Evolutionary conservation across 2,113 vertebrate genomes (phyloP).

Genomic region (Dissostichus mawsoni): DNA sequence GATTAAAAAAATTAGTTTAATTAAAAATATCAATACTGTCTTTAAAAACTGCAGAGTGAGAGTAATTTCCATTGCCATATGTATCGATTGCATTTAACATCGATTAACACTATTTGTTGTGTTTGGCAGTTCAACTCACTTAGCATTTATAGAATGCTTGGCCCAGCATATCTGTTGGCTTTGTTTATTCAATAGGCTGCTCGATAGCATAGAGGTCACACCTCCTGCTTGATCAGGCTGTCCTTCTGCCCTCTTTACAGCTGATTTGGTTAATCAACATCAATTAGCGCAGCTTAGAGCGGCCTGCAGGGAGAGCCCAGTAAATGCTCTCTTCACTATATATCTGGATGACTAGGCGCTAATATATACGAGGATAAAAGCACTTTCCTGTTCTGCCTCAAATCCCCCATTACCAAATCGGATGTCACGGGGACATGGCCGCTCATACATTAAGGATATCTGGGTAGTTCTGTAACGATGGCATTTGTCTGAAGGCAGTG

Average conservation of each 20-base stretch:
- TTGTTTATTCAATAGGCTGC: slow-evolving; percentile 62
- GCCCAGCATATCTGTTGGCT: slow-evolving; percentile 38
- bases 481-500: slow-evolving; percentile 27
- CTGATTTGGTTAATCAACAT: slow-evolving; percentile 77
- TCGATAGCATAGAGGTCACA: slow-evolving; percentile 48
- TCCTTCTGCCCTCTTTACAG: slow-evolving; percentile 49
- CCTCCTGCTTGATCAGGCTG: slow-evolving; percentile 61
- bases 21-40: slow-evolving; percentile 31
- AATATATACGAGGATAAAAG: slow-evolving; percentile 38
- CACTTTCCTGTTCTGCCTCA: slow-evolving; percentile 17
- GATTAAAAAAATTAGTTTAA: not conserved
- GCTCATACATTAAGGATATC: slow-evolving; percentile 31
- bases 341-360: slow-evolving; percentile 24
- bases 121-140: slow-evolving; percentile 35
- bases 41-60: slow-evolving; percentile 17
- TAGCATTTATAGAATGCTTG: slow-evolving; percentile 45
- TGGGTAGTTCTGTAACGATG: slow-evolving; percentile 12
- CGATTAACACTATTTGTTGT: slow-evolving; percentile 53
- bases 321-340: slow-evolving; percentile 39
- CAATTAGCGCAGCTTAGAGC: slow-evolving; percentile 68
- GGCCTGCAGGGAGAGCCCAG: slow-evolving; percentile 31
- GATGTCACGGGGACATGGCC: slow-evolving; percentile 1
- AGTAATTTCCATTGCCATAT: slow-evolving; percentile 10
- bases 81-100: slow-evolving; percentile 58
- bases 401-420: slow-evolving; percentile 30